These are phyloP conservation scores for Danionella cerebrum DNA, from an alignment of 2,113 vertebrate species.

Conservation along the genomic window DNA sequence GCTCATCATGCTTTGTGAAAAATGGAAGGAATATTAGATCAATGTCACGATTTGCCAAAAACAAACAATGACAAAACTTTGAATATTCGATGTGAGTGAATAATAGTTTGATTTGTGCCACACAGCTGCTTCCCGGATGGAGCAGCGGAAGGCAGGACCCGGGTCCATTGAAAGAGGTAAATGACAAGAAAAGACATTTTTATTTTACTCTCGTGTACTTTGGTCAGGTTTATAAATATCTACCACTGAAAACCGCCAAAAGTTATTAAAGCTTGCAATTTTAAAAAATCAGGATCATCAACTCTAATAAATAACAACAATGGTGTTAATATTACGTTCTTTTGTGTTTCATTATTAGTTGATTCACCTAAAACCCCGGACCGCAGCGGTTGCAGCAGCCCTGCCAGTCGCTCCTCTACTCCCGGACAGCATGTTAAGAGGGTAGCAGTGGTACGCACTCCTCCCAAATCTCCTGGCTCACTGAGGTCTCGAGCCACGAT, in stretches of 20 bases:
- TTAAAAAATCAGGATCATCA: too few relatives aligned
- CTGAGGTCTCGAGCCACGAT: slow-evolving; percentile 70
- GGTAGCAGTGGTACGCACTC: slow-evolving; percentile 82
- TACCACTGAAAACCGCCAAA: too few relatives aligned
- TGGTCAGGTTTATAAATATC: too few relatives aligned
- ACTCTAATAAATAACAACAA: background rate
- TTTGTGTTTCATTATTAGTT: slow-evolving; percentile 44
- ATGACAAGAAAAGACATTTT: background rate
- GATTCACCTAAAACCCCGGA: slow-evolving; percentile 79
- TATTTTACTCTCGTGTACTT: too few relatives aligned
- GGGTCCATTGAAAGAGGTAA: slow-evolving; percentile 68
- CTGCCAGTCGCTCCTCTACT: slow-evolving; percentile 73
- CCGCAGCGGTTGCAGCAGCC: slow-evolving; percentile 81
- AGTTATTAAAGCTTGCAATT: too few relatives aligned
- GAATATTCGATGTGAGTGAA: background rate
- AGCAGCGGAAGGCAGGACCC: slow-evolving; percentile 62
- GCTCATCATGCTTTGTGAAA: too few relatives aligned
- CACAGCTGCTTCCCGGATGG: slow-evolving; percentile 49
- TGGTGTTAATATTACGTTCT: background rate
- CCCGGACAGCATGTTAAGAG: slow-evolving; percentile 82
- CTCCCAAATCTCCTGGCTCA: slow-evolving; percentile 79
- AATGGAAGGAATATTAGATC: too few relatives aligned
- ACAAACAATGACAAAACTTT: background rate
- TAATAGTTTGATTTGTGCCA: slow-evolving; percentile 40
- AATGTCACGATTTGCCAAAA: too few relatives aligned